Base-by-base conservation (phyloP, 2,888 invertebrate species). In the Platynereis dumerilii region DNA sequence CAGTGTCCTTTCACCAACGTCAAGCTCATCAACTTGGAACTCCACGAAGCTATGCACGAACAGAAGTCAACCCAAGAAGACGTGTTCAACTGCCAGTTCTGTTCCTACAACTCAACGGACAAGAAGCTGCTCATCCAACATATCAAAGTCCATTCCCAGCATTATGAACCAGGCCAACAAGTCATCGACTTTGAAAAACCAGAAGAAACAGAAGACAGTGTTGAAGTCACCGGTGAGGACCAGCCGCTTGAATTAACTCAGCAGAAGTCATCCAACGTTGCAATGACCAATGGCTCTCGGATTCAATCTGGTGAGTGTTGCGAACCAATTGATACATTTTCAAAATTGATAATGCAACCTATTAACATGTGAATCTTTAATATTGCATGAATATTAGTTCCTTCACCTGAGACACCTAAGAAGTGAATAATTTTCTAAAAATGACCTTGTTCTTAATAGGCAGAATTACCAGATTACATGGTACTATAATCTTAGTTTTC, bases 1-100 rank as follows among this genome's bases (percentile, higher is more conserved):
- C 90, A 88, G 80, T 94, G 94, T 80, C 92, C 93, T 0, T 92
- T 92, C 80, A 91, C 92, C 17, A 92, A 92, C 79, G 87, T 90
- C n/a, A 87, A 92, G 58, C 90, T 91, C 76, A 89, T 90, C 54
- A 92, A 92, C 81, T 90, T 94, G 66, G 89, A 90, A 34, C 91
- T 92, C 75, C 94, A 94, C 83, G 93, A 93, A 82, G 89, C 90
- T 79, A 91, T 92, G 88, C 93, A 93, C 81, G 80, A 80, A 2
- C 87, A 86, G 17, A 71, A 75, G 24, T 70, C 77, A 2, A 74
- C 77, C 65, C 75, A 80, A 53, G 34, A 34, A 12, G 76, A 80
- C 58, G 69, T 80, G 62, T 80, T 83, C 72, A 89, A 89, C 73
- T 93, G 93, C 80, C 88, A 89, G 20, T 90, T 91, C 77, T 93